Base-by-base conservation (phyloP, 2,888 invertebrate species). In the Acrobeloides nanus region DNA sequence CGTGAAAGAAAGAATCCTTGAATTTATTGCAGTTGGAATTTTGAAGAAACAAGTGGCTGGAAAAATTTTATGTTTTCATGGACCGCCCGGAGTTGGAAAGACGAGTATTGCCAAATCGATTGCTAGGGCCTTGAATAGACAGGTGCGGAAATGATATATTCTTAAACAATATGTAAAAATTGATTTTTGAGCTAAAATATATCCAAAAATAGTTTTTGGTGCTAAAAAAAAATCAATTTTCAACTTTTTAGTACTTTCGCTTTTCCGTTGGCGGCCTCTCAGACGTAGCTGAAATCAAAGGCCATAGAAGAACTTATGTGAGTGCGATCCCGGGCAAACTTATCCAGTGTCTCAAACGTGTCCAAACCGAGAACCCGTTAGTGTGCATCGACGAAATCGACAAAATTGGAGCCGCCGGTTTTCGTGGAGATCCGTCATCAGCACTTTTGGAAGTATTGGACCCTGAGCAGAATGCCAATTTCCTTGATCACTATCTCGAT, bases 191-290 rank as follows among this genome's bases (percentile, higher is more conserved):
- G 23, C n/a, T 50, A 20, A 29, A 15, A 12, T 29, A 29, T 29
- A 12, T 33, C 25, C 27, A n/a, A n/a, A n/a, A n/a, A n/a, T n/a
- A n/a, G n/a, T n/a, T n/a, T n/a, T n/a, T n/a, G n/a, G n/a, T n/a
- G n/a, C n/a, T n/a, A n/a, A n/a, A n/a, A n/a, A n/a, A n/a, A n/a
- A n/a, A n/a, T n/a, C n/a, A n/a, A n/a, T 10, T 37, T n/a, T 18
- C 33, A 21, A 24, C n/a, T 47, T 62, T 61, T 27, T 75, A 93
- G 81, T 97, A 97, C 80, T 97, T 92, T 79, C 81, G 97, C 49
- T 99, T 99, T 79, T 92, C 92, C 59, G 97, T 99, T 46, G 97
- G 97, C 45, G 97, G 97, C 35, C 95, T 99, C 95, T 89, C 92
- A 1, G 97, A 99, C 78, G 93, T 99, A 10, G 95, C 97, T 0